phyloP scores from a whole-genome alignment of 2,888 invertebrate genomes.

The Alloplasta piceator region DNA sequence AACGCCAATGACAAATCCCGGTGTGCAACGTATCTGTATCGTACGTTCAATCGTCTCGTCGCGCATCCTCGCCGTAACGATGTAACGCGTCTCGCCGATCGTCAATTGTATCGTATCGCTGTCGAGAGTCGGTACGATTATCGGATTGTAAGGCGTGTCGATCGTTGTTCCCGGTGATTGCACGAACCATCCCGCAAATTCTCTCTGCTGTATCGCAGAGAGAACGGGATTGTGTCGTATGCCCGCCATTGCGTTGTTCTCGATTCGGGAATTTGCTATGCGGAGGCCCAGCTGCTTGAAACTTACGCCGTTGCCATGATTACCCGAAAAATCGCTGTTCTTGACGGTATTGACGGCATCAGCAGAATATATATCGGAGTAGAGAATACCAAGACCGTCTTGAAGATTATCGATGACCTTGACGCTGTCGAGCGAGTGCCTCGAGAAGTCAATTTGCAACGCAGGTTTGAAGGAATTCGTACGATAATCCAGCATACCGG shows the following conservation, averaged over 20 bases:
- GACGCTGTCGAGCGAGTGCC: slow-evolving; percentile 92
- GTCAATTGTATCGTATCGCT: slow-evolving; percentile 86
- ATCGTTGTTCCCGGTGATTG: slow-evolving; percentile 87
- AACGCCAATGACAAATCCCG: slow-evolving; percentile 94
- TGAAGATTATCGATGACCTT: slow-evolving; percentile 93
- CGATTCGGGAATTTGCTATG: slow-evolving; percentile 90
- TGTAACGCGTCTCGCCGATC: slow-evolving; percentile 91
- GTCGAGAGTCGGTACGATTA: slow-evolving; percentile 88
- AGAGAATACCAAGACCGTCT: slow-evolving; percentile 96
- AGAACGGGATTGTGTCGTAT: slow-evolving; percentile 96
- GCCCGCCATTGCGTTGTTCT: slow-evolving; percentile 93
- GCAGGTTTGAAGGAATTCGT: slow-evolving; percentile 95
- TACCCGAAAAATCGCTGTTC: slow-evolving; percentile 93
- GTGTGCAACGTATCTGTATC: slow-evolving; percentile 86
- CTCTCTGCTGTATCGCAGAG: slow-evolving; percentile 92
- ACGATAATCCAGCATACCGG: slow-evolving; percentile 96
- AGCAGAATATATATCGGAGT: slow-evolving; percentile 96
- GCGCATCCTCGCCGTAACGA: slow-evolving; percentile 88
- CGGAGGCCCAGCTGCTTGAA: slow-evolving; percentile 94
- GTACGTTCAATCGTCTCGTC: slow-evolving; percentile 84
- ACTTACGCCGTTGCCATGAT: slow-evolving; percentile 94
- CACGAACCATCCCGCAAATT: slow-evolving; percentile 96
- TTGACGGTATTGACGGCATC: slow-evolving; percentile 92
- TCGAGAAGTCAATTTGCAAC: slow-evolving; percentile 93
- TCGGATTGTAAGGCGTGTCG: slow-evolving; percentile 90